Percentiles rank a stretch among this genome's conserved stretches.
phyloP scores from a whole-genome alignment of 2,888 invertebrate genomes.

The Harmothoe impar region DNA sequence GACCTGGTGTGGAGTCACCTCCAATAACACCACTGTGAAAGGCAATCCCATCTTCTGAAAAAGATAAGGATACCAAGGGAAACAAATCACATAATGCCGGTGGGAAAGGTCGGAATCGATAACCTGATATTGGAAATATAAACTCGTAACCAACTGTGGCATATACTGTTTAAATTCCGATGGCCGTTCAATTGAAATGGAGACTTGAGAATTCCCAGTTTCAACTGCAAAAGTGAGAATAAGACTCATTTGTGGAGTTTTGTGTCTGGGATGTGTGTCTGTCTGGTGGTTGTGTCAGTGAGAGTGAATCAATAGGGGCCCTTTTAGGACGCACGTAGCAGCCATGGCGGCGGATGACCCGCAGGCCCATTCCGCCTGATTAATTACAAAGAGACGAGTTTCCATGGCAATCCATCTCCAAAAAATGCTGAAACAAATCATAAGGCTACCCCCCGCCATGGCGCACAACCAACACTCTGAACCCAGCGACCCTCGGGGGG shows the following conservation, averaged over 20 bases:
- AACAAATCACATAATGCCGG: not conserved
- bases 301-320: not conserved
- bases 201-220: not conserved
- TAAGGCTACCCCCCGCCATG: not conserved
- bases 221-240: no score
- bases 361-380: constrained; percentile 17
- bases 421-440: constrained; percentile 37
- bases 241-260: not conserved
- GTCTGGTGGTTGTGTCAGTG: not conserved
- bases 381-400: constrained; percentile 30
- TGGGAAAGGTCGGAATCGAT: not conserved
- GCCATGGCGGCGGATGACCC: not conserved
- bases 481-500: not conserved
- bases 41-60: not conserved
- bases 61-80: not conserved
- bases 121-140: not conserved
- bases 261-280: not conserved
- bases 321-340: not conserved
- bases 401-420: constrained; percentile 23
- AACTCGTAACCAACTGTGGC: not conserved
- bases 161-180: not conserved
- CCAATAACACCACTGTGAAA: not conserved
- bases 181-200: not conserved
- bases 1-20: not conserved
- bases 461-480: not conserved